Base-by-base conservation (phyloP, 1,140 invertebrate genomes). In the Brachionus rubens region DNA sequence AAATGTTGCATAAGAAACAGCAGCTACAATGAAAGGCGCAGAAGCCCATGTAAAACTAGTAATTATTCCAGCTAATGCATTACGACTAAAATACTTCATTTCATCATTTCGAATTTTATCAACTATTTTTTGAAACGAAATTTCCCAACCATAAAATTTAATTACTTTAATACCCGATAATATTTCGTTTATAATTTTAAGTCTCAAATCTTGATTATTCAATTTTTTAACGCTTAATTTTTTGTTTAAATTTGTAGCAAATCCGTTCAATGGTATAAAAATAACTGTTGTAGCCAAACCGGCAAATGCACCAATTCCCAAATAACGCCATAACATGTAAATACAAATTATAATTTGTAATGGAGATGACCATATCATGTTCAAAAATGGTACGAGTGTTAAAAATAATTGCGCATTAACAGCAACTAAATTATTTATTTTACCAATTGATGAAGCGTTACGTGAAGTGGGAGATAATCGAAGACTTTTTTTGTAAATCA, bases 301-400 rank as follows among this genome's bases (percentile, higher is more conserved):
- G 19, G 83, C 85, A 21, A 87, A 67, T 10, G 83, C 80, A 12
- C 82, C 80, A 5, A 81, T 78, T 5, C 83, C 87, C 43, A 89
- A 83, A 76, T 90, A 90, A 33, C 89, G 87, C 92, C 93, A 97
- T 5, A 98, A 84, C 85, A 97, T 94, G 80, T 91, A 95, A 9
- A 96, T 82, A 0, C 92, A 90, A 12, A 97, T 81, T 6, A 85
- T 86, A 79, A 98, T 96, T 87, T 96, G 93, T 5, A 97, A 84
- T 0, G 94, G 95, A 1, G 92, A 93, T 0, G 94, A 96, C 95
- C 95, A 98, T 78, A 98, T 89, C 90, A 94, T 94, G 83, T 96
- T 96, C 72, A 98, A 86, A 81, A 95, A 96, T 0, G 84, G 85
- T 77, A 83, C 86, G 41, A 87, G 79, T 76, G 87, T 86, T 78